These are phyloP conservation scores for Mormyrus hasselquistii DNA, from an alignment of 2,797 vertebrate species.

Conservation along the genomic window DNA sequence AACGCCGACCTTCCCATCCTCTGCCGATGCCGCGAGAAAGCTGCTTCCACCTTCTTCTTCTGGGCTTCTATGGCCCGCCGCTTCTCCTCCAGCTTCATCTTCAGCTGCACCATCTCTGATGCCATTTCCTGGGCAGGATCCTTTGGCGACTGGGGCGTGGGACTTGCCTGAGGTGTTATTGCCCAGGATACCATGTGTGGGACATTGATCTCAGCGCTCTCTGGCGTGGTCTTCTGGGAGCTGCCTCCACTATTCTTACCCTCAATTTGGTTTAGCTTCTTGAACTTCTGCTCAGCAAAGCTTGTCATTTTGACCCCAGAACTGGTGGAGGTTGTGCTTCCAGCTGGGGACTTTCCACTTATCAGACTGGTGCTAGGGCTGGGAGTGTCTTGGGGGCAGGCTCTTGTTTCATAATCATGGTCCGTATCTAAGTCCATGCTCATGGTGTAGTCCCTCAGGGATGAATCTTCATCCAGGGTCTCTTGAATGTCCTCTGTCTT, in stretches of 20 bases:
- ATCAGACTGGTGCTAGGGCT: slow-evolving; percentile 81
- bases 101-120: slow-evolving; percentile 90
- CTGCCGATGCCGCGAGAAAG: slow-evolving; percentile 86
- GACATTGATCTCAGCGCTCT: slow-evolving; percentile 82
- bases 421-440: slow-evolving; percentile 93
- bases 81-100: slow-evolving; percentile 95
- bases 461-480: slow-evolving; percentile 92
- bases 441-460: slow-evolving; percentile 86
- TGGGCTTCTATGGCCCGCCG: slow-evolving; percentile 95
- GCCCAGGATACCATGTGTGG: slow-evolving; percentile 86
- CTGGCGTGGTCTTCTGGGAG: slow-evolving; percentile 89
- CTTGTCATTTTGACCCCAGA: slow-evolving; percentile 84
- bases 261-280: slow-evolving; percentile 76
- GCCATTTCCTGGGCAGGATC: slow-evolving; percentile 90
- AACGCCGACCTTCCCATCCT: slow-evolving; percentile 94
- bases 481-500: slow-evolving; percentile 88
- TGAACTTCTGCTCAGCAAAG: slow-evolving; percentile 94
- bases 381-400: slow-evolving; percentile 59
- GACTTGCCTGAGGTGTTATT: slow-evolving; percentile 76
- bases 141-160: slow-evolving; percentile 63
- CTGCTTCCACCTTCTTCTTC: slow-evolving; percentile 96
- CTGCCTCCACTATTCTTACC: slow-evolving; percentile 72
- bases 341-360: slow-evolving; percentile 68
- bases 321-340: slow-evolving; percentile 72
- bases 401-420: slow-evolving; percentile 63